Percentiles rank a stretch among this genome's conserved stretches.
These are phyloP conservation scores for Theonella swinhoei DNA, from an alignment of 37 sponge, comb jelly and placozoan genomes.

Conservation along the genomic window DNA sequence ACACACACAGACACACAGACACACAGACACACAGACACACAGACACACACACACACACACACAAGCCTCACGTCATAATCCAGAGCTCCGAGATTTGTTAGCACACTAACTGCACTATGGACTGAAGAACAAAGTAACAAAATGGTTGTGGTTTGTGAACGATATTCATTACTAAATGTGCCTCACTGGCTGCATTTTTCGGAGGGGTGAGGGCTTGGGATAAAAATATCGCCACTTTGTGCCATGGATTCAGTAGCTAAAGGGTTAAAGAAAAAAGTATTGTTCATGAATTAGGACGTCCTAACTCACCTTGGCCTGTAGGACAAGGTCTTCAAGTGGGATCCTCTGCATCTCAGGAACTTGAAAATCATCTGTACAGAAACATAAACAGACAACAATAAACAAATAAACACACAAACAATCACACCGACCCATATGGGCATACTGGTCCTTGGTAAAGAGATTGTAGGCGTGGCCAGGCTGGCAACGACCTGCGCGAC, in stretches of 20 bases:
- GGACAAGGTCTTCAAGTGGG: slow-evolving; percentile 59
- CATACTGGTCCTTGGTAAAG: slow-evolving; percentile 23
- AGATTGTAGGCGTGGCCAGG: slow-evolving; percentile 59
- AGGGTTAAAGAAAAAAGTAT: no score
- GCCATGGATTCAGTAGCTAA: slow-evolving; percentile 12
- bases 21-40: no score
- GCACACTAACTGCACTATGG: not conserved
- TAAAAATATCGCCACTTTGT: not conserved
- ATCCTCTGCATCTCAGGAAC: slow-evolving; percentile 62
- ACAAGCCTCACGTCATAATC: not conserved
- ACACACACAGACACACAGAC: no score
- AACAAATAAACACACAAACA: no score
- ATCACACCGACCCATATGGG: not conserved
- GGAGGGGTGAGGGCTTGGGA: slow-evolving; percentile 17
- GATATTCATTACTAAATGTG: no score
- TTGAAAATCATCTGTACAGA: slow-evolving; percentile 28
- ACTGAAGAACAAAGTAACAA: not conserved
- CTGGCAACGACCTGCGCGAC: slow-evolving; percentile 5
- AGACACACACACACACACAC: not conserved
- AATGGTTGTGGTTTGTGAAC: no score
- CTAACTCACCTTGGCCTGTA: slow-evolving; percentile 54
- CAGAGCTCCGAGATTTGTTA: not conserved
- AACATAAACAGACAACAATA: no score
- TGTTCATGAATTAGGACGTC: no score
- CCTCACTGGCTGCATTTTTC: slow-evolving; percentile 28